These are phyloP conservation scores for Atlantisia rogersi DNA, from an alignment of 2,113 vertebrate species.

Conservation along the genomic window DNA sequence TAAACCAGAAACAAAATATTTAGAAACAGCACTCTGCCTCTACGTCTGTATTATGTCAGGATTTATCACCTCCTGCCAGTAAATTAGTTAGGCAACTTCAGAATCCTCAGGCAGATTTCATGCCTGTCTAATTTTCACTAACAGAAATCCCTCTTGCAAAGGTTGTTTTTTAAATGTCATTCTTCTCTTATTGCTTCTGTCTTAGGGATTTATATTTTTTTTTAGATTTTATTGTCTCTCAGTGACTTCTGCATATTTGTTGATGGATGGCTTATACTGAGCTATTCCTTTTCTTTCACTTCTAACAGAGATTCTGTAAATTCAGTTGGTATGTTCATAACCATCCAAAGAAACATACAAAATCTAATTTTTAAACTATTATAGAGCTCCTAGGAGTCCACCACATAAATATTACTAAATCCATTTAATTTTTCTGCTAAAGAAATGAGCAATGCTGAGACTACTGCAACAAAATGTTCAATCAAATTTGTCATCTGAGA, in stretches of 20 bases:
- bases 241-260: not conserved
- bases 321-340: not conserved
- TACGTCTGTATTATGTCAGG: not conserved
- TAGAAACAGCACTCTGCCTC: not conserved
- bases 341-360: not conserved
- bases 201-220: not conserved
- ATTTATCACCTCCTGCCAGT: not conserved
- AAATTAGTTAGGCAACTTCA: not conserved
- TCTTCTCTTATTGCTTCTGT: not conserved
- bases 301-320: not conserved
- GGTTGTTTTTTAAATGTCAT: not conserved
- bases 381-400: not conserved
- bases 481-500: not conserved
- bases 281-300: not conserved
- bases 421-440: not conserved
- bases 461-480: not conserved
- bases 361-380: conserved; percentile 20
- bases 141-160: not conserved
- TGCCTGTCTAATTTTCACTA: not conserved
- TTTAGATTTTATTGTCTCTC: not conserved
- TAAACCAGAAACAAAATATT: conserved; percentile 31
- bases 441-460: not conserved
- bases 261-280: not conserved
- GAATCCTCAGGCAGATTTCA: not conserved
- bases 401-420: not conserved